These are phyloP conservation scores for Shargacucullia verbasci DNA, from an alignment of 2,888 invertebrate species.

Conservation along the genomic window DNA sequence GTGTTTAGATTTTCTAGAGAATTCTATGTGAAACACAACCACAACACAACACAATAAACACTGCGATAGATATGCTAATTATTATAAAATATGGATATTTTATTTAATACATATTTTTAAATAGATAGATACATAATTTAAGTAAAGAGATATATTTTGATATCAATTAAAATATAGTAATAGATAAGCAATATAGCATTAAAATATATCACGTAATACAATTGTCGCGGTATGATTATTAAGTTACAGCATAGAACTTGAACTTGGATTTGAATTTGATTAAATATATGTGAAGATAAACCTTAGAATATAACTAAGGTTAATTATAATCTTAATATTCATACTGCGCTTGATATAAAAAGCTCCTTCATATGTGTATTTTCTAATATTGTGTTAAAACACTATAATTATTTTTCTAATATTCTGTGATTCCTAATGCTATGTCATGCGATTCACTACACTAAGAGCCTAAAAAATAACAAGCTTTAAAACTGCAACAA, in stretches of 20 bases:
- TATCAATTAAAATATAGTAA: constrained; percentile 26
- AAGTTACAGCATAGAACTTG: no score
- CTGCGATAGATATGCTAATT: constrained; percentile 1
- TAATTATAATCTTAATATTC: constrained; percentile 2
- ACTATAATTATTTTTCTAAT: constrained; percentile 31
- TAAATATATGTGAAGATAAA: background rate
- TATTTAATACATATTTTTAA: constrained; percentile 12
- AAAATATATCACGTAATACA: constrained; percentile 12
- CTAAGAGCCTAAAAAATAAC: constrained; percentile 36
- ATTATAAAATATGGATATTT: constrained; percentile 10
- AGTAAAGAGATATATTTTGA: constrained; percentile 57
- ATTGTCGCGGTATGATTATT: constrained; percentile 25
- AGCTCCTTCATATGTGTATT: constrained; percentile 38
- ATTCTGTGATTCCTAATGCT: constrained; percentile 35
- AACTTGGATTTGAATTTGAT: no score
- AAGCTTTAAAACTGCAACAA: constrained; percentile 44
- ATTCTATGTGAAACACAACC: constrained; percentile 40
- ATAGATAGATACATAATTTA: constrained; percentile 37
- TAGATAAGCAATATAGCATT: constrained; percentile 47
- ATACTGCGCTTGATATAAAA: constrained; percentile 29
- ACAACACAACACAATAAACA: constrained; percentile 33
- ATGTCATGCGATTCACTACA: constrained; percentile 45
- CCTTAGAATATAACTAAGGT: no score
- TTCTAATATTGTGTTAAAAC: constrained; percentile 28
- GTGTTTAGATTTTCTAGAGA: constrained; percentile 29